These are phyloP conservation scores for Lepidocyrtoides sp. DNA, from an alignment of 2,888 invertebrate species.

Conservation along the genomic window DNA sequence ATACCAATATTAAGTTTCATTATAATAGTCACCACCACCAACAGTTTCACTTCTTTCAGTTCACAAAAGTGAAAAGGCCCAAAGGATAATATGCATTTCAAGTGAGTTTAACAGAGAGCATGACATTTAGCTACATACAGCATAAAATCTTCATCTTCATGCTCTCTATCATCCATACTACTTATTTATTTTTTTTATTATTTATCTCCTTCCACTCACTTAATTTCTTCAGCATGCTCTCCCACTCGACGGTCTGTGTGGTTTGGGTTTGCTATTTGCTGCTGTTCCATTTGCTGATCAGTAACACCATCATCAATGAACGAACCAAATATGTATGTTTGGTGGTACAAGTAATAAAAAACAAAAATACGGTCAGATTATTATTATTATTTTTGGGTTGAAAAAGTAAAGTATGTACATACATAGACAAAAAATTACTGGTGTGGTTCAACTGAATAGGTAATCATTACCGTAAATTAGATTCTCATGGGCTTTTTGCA, in stretches of 20 bases:
- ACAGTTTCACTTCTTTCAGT: slow-evolving; percentile 48
- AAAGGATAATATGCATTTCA: slow-evolving; percentile 42
- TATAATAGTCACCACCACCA: slow-evolving; percentile 9
- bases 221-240: not conserved
- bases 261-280: not conserved
- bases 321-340: not conserved
- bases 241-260: not conserved
- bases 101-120: not conserved
- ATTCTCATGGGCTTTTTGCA: slow-evolving; percentile 59
- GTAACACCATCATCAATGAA: slow-evolving; percentile 39
- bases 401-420: not conserved
- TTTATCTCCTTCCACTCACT: not conserved
- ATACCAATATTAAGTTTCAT: slow-evolving; percentile 31
- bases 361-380: not conserved
- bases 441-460: slow-evolving; percentile 43
- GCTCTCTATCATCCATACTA: not conserved
- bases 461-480: slow-evolving; percentile 69
- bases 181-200: not conserved
- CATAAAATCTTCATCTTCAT: not conserved
- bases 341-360: not conserved
- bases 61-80: slow-evolving; percentile 51
- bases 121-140: not conserved
- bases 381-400: slow-evolving; percentile 27
- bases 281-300: slow-evolving; percentile 16
- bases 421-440: slow-evolving; percentile 52